Conservation (phyloP, 2,888 invertebrate genomes). For the Adelphocoris suturalis region DNA sequence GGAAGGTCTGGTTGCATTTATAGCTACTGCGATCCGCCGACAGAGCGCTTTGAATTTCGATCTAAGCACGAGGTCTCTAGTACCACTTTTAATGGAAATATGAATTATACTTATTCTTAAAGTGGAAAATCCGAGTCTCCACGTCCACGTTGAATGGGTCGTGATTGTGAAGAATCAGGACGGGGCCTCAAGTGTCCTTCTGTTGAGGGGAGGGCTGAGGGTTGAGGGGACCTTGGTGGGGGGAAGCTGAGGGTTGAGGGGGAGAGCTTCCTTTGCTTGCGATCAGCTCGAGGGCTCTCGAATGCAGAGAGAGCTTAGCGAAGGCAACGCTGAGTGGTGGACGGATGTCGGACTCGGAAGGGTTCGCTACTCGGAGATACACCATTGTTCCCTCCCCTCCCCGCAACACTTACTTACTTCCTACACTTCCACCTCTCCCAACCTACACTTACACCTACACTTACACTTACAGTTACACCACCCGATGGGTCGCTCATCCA, state of each 20-base stretch:
- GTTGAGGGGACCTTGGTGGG: no score
- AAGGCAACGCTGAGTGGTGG: slow-evolving; percentile 27
- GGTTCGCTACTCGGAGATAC: slow-evolving; percentile 22
- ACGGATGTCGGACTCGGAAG: slow-evolving; percentile 26
- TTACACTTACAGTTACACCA: background rate
- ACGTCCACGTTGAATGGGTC: background rate
- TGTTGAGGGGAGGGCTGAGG: background rate
- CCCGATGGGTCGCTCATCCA: background rate
- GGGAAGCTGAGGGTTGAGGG: background rate
- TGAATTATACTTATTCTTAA: no score
- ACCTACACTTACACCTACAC: no score
- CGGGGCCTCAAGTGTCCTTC: slow-evolving; percentile 18
- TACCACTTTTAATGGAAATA: no score
- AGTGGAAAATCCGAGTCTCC: no score
- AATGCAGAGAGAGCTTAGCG: slow-evolving; percentile 16
- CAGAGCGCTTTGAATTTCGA: no score
- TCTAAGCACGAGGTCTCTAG: no score
- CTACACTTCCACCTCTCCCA: no score
- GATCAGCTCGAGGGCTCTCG: slow-evolving; percentile 35
- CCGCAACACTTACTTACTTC: no score
- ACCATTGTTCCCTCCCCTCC: slow-evolving; percentile 1
- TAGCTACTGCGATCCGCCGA: no score
- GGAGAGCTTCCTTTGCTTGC: slow-evolving; percentile 25
- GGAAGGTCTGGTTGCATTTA: no score
- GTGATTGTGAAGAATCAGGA: slow-evolving; percentile 36